Evolutionary conservation across 1,140 invertebrate genomes (phyloP), one percentile per base, ranked within the genome.

Genomic region (Cylas formicarius): DNA sequence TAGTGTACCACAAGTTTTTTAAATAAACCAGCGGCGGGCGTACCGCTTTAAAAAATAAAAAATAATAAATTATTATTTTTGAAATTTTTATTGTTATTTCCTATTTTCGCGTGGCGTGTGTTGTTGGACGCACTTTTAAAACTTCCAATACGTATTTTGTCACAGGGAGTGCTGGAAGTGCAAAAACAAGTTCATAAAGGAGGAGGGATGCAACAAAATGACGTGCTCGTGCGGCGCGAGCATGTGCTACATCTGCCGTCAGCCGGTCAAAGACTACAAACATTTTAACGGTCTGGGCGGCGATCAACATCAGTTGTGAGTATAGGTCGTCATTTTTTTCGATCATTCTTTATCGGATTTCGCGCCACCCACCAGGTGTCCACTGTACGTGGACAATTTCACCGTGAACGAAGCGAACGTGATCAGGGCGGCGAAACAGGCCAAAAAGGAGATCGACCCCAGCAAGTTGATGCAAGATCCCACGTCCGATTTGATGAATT

Each of bases 151-250:
- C n/a, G n/a, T n/a, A n/a, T n/a, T n/a, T n/a, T 34, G 45, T 64
- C 58, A 35, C 42, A 70, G 78, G 29, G 72, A 68, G 35, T 82
- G 80, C 64, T 73, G 70, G 19, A 68, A 66, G 1, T 83, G 81
- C 57, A 65, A 70, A 11, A 69, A 67, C 18, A 65, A 70, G 14
- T 81, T 80, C 52, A 70, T 75, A 42, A 83, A 83, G 61, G 68
- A 73, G 36, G 69, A 71, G 40, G 82, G 82, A 2, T 84, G 81
- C 53, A 84, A 85, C 51, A 81, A 78, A 58, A 84, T 84, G 72
- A 74, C 68, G 2, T 84, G 82, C 63, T 24, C 60, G 0, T 85
- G 81, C 68, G 80, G 80, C 1, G 76, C 77, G 2, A 65, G 57
- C 5, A 81, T 80, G 74, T 85, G 82, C 57, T 84, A 84, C 53